Evolutionary conservation across 2,797 vertebrate genomes (phyloP), one percentile per base, ranked within the genome.

Genomic region (Sebastes nivosus): DNA sequence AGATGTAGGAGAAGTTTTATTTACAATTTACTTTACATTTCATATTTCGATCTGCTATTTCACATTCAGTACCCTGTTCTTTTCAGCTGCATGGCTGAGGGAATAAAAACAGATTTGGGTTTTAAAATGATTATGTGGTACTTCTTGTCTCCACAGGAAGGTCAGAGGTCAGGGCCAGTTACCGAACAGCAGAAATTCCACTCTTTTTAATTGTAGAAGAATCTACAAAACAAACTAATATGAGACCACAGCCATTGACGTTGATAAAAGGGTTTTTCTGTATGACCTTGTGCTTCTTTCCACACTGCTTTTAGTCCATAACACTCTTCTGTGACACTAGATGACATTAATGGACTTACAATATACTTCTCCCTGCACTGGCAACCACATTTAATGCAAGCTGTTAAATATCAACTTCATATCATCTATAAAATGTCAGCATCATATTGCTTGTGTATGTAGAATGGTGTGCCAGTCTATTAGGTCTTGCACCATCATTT

Each of bases 11-110:
- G 72, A 77, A 81, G 74, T 89, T 89, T 88, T 76, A 89, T 87
- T 92, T 89, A 84, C 84, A 85, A 86, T 92, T 86, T 79, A 72
- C 38, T 30, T 50, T 88, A 90, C 91, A 90, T 92, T 94, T 94
- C 8, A 55, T 75, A 76, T 87, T 90, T 88, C n/a, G 64, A 83
- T 89, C 52, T 65, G 67, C 76, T 84, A 66, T 80, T 91, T 74
- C 68, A 66, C 68, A 67, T 71, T 46, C 54, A 1, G 36, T 27
- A 18, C 6, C 11, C 8, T 36, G 57, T 64, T 79, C 18, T 55
- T 76, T 72, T 24, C n/a, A 3, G 52, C 32, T 60, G 52, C 55
- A 22, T 11, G 25, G 57, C 63, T 74, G 10, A 22, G 14, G 57
- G 30, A 67, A 38, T 61, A 65, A 42, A 69, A 67, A 59, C 0